Conservation (phyloP, 2,113 vertebrate genomes). For the Ariopsis seemanni region DNA sequence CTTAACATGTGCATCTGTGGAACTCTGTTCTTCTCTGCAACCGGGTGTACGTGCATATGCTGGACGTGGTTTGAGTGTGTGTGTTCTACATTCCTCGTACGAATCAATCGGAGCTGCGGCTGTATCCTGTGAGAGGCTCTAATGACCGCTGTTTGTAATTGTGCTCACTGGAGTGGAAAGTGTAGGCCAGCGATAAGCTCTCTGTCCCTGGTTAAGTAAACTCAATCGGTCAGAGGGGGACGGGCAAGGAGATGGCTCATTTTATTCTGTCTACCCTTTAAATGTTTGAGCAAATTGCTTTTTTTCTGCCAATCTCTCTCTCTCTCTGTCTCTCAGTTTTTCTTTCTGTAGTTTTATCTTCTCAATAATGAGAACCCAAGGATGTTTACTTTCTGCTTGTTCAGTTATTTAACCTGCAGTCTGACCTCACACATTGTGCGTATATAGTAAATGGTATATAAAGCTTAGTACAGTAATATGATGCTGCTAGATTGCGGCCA, state of each 20-base stretch:
- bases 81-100: constrained; percentile 64
- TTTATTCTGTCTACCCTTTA: constrained; percentile 51
- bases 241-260: constrained; percentile 47
- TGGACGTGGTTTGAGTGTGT: constrained; percentile 50
- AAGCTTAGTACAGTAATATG: not conserved
- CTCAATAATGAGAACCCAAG: not conserved
- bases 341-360: not conserved
- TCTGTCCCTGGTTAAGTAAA: constrained; percentile 58
- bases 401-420: not conserved
- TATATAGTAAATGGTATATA: not conserved
- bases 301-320: not conserved
- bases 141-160: constrained; percentile 69
- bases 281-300: constrained; percentile 11
- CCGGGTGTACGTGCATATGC: constrained; percentile 25
- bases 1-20: constrained; percentile 45
- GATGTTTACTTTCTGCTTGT: not conserved
- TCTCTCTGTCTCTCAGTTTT: not conserved
- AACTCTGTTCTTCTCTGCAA: constrained; percentile 23
- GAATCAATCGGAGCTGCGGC: constrained; percentile 68
- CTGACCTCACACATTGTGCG: not conserved
- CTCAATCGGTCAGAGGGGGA: constrained; percentile 41
- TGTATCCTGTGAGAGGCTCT: constrained; percentile 70
- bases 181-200: constrained; percentile 60
- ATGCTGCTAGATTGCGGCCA: not conserved
- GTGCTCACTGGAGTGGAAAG: constrained; percentile 68